Evolutionary conservation across 2,797 vertebrate genomes (phyloP), one percentile per base, ranked within the genome.

Genomic region (Melopsittacus undulatus): DNA sequence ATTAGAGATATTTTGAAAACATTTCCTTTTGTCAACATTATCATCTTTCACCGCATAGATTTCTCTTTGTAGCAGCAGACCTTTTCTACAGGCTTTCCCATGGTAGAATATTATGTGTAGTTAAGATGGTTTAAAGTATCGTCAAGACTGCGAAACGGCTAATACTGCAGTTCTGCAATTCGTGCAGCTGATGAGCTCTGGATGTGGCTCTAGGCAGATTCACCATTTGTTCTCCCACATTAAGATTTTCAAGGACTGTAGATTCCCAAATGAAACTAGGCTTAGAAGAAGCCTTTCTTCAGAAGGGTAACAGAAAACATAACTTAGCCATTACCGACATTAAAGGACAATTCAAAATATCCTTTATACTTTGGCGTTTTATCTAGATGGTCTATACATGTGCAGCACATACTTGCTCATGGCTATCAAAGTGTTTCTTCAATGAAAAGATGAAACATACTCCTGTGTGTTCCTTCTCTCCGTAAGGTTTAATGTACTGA

Each of bases 191-290:
- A 91, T 59, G 48, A 92, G 75, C 74, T 74, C 82, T 87, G 79
- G 51, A 69, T 85, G 70, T 89, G 78, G 78, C 86, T 96, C 42
- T 64, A 70, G 74, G 73, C 70, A 89, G 64, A 77, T 83, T 87
- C 61, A 51, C 70, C 26, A 17, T 88, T 95, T 83, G 61, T 78
- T 96, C 88, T 61, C 34, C 62, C 83, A 29, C 54, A 16, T 76
- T 30, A 69, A 67, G 42, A 30, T 85, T 94, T 95, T 89, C 57
- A 49, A 52, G 84, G 72, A 67, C 34, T 72, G 30, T 80, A 56
- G 63, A 62, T 85, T 80, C 52, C 64, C 59, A 48, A 83, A 57
- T 68, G 69, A 83, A 74, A 80, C 51, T 21, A 73, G 59, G 8
- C 45, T 91, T 84, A 64, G 75, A 89, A 89, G 45, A 16, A 92